Percentiles rank a stretch among this genome's conserved stretches.
These are phyloP conservation scores for Tupaia chinensis DNA, from an alignment of 2,113 vertebrate genomes.

Conservation along the genomic window DNA sequence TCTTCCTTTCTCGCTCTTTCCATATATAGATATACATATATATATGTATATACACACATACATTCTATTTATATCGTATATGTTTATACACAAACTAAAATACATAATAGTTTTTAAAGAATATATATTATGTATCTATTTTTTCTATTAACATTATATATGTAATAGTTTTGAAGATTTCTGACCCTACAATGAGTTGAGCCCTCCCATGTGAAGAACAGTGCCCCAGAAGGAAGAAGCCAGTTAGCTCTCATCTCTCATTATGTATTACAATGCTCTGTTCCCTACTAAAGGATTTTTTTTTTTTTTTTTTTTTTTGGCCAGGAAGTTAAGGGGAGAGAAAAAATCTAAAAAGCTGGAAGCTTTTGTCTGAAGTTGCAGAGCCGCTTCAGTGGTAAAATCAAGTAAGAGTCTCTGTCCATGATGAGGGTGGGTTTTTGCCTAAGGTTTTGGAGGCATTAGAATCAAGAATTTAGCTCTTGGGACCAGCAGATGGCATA, in stretches of 20 bases:
- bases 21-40: neutral
- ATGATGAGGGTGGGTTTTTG: neutral
- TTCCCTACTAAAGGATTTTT: neutral
- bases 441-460: neutral
- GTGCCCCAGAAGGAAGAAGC: neutral
- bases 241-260: neutral
- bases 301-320: neutral
- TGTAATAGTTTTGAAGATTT: constrained; percentile 17
- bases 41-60: neutral
- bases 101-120: neutral
- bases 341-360: constrained; percentile 38
- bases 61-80: neutral
- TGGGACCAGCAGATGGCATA: no score
- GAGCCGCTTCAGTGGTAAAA: neutral
- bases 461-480: neutral
- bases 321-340: neutral
- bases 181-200: neutral
- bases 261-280: neutral
- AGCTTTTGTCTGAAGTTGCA: neutral
- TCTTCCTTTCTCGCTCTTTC: neutral
- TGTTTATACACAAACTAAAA: neutral
- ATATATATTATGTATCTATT: neutral
- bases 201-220: neutral
- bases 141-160: neutral
- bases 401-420: neutral